Evolutionary conservation across 2,888 invertebrate genomes (phyloP).

Genomic region (Cephus sareptanus): DNA sequence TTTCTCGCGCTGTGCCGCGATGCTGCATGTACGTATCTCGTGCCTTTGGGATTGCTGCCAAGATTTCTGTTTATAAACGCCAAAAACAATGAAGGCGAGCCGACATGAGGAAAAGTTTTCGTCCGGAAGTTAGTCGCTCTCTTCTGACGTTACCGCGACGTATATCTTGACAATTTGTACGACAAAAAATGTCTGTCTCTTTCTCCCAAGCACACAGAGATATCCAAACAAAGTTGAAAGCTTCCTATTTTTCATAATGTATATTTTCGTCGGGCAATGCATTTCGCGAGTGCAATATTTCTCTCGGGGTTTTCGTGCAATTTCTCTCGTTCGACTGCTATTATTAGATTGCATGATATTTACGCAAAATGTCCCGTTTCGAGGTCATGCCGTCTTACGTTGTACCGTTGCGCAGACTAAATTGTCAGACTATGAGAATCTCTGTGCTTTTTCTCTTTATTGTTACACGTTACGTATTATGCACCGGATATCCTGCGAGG

Average conservation of each 20-base stretch:
- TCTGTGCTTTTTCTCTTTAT: background rate
- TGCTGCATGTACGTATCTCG: background rate
- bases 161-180: constrained; percentile 33
- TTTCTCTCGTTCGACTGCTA: background rate
- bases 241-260: background rate
- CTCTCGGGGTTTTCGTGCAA: background rate
- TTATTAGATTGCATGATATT: background rate
- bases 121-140: constrained; percentile 2
- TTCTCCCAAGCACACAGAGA: constrained; percentile 5
- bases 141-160: constrained; percentile 21
- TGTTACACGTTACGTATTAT: background rate
- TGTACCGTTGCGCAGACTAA: background rate
- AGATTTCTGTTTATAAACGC: constrained; percentile 54
- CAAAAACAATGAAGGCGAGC: constrained; percentile 47
- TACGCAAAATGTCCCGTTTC: background rate
- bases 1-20: background rate
- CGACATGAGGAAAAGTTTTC: constrained; percentile 41
- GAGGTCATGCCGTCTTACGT: background rate
- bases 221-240: background rate
- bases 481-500: background rate
- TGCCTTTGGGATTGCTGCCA: constrained; percentile 43
- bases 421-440: background rate
- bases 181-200: constrained; percentile 28
- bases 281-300: too few species aligned
- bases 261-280: background rate